A percentile compares a stretch with the other conserved stretches of the same genome.
These are phyloP conservation scores for Sterna hirundo DNA, from an alignment of 2,113 vertebrate species.

Conservation along the genomic window DNA sequence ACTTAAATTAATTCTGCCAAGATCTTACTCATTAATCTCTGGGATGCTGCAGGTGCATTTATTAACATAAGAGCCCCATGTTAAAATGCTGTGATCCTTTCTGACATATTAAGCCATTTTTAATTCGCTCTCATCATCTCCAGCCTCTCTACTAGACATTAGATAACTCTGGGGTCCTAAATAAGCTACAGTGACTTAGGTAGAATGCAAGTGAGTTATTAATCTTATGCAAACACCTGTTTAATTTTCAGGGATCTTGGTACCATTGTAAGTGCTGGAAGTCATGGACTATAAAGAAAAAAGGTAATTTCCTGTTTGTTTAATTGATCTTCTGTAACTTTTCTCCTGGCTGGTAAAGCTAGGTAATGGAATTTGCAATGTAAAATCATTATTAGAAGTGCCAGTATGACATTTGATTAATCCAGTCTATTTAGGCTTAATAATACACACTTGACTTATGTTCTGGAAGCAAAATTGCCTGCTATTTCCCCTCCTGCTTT, in stretches of 20 bases:
- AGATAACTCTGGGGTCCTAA: constrained; percentile 50
- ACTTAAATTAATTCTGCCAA: neutral
- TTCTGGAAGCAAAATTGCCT: constrained; percentile 47
- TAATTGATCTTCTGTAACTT: constrained; percentile 67
- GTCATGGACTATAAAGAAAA: constrained; percentile 11
- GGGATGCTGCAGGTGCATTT: constrained; percentile 54
- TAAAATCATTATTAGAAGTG: constrained; percentile 64
- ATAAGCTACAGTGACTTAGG: constrained; percentile 19
- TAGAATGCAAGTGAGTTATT: constrained; percentile 1
- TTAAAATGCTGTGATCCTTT: constrained; percentile 45
- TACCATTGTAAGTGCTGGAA: constrained; percentile 29
- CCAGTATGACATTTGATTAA: constrained; percentile 71
- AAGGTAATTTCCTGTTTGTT: constrained; percentile 66
- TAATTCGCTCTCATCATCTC: constrained; percentile 63
- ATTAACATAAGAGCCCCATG: neutral
- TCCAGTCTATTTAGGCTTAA: constrained; percentile 56
- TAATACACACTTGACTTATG: constrained; percentile 48
- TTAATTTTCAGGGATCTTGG: constrained; percentile 45
- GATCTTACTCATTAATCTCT: constrained; percentile 42
- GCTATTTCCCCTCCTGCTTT: neutral
- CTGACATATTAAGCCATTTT: constrained; percentile 70
- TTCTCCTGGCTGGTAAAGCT: constrained; percentile 46
- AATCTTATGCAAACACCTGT: constrained; percentile 42
- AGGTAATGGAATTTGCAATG: constrained; percentile 57
- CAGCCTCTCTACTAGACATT: constrained; percentile 20